Evolutionary conservation across 2,888 invertebrate species (phyloP), one percentile per base, ranked within the genome.

Genomic region (Cryptophagus acutangulus): DNA sequence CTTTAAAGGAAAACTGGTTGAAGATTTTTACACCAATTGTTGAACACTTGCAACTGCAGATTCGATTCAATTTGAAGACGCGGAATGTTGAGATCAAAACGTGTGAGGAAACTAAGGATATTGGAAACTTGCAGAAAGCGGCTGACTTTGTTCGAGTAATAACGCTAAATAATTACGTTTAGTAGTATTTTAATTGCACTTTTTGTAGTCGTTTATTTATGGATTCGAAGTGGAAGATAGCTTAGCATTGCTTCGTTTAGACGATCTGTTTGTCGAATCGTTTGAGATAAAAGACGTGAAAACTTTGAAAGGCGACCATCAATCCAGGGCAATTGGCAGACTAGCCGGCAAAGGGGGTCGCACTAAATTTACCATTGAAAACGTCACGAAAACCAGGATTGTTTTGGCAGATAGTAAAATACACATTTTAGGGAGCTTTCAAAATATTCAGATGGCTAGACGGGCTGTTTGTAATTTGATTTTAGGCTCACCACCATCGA

Each of bases 201-300:
- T 38, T 20, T 59, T 59, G 39, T 41, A 68, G 67, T 97, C 97
- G 1, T 97, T 97, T 63, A 76, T 95, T 17, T 84, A 84, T 54
- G 99, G 99, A 3, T 99, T 99, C 69, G 95, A 96, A 57, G 88
- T 96, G 0, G 94, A 95, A 67, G 99, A 99, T 71, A 92, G 96
- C 0, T 69, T 99, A 41, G 96, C 99, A 0, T 71, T 99, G 2
- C 74, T 99, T 1, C 77, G 99, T 58, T 73, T 99, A 45, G 97
- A 99, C 65, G 97, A 99, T 70, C 72, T 99, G 5, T 99, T 96
- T 68, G 77, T 99, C 0, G 97, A 99, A 71, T 83, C 92, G 0
- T 99, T 99, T 70, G 92, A 99, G 76, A 78, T 99, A 1, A 88
- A 89, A 67, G 97, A 97, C 71, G 94, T 97, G 0, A 96, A 95